These are phyloP conservation scores for Phyto melanocephala DNA, from an alignment of 2,888 invertebrate species.

Conservation along the genomic window DNA sequence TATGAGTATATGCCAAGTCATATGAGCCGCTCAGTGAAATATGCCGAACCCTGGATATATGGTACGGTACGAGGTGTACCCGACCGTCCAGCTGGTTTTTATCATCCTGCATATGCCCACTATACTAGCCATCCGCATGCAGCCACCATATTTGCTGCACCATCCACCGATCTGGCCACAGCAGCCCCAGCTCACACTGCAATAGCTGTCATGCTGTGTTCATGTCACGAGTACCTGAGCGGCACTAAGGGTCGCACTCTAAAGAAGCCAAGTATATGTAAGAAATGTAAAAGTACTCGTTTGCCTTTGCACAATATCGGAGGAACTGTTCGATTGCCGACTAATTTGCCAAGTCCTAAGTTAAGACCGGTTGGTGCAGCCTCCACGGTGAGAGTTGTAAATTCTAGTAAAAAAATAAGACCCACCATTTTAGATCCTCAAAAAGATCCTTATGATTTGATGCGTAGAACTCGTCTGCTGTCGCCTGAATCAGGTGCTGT, in stretches of 20 bases:
- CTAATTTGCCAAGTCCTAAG: slow-evolving; percentile 68
- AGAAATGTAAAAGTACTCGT: slow-evolving; percentile 90
- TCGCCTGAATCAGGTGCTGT: slow-evolving; percentile 80
- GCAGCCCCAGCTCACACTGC: slow-evolving; percentile 80
- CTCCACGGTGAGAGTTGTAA: slow-evolving; percentile 82
- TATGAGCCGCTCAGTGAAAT: slow-evolving; percentile 90
- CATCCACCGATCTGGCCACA: slow-evolving; percentile 74
- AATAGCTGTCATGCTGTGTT: slow-evolving; percentile 86
- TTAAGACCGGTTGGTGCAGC: slow-evolving; percentile 80
- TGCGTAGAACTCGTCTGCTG: slow-evolving; percentile 87
- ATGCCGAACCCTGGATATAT: slow-evolving; percentile 91
- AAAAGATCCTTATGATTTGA: slow-evolving; percentile 89
- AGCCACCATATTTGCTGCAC: slow-evolving; percentile 71
- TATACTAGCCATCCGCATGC: slow-evolving; percentile 69
- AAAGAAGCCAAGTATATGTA: slow-evolving; percentile 88
- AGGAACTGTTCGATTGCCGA: slow-evolving; percentile 83
- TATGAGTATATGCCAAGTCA: slow-evolving; percentile 80
- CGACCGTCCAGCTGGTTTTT: slow-evolving; percentile 76
- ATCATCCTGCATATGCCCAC: slow-evolving; percentile 70
- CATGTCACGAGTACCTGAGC: slow-evolving; percentile 88
- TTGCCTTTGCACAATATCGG: slow-evolving; percentile 85
- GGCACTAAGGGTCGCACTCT: slow-evolving; percentile 87
- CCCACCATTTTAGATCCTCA: slow-evolving; percentile 84
- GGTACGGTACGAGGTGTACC: slow-evolving; percentile 84
- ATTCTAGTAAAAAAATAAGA: slow-evolving; percentile 81